Evolutionary conservation across 2,888 invertebrate species (phyloP).

Genomic region (Eupithecia centaureata): DNA sequence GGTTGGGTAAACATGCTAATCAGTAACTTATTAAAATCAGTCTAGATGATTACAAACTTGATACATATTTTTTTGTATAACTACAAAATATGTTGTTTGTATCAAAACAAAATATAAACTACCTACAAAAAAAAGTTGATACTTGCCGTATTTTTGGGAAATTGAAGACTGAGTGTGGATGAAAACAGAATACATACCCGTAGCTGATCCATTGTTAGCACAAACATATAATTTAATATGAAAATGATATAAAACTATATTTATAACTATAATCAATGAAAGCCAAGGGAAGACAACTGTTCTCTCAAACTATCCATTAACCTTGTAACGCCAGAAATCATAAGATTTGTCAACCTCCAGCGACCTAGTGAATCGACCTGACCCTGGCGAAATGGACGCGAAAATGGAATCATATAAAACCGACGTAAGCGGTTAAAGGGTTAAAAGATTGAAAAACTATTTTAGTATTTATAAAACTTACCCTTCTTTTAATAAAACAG

Average conservation of each 20-base stretch:
- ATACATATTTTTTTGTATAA: too few species aligned
- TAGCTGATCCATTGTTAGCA: conserved; percentile 69
- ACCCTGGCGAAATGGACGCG: too few species aligned
- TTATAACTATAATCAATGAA: background rate
- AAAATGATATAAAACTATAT: background rate
- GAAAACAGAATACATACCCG: conserved; percentile 66
- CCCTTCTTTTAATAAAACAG: conserved; percentile 96
- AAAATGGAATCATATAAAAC: too few species aligned
- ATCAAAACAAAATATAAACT: conserved; percentile 1
- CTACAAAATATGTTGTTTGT: background rate
- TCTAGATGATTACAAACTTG: background rate
- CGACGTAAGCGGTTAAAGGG: background rate
- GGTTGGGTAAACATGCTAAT: background rate
- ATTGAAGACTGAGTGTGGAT: conserved; percentile 38
- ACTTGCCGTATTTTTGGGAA: conserved; percentile 40
- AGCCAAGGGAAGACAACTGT: background rate
- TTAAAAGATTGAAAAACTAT: background rate
- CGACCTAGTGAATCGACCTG: too few species aligned
- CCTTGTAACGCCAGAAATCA: too few species aligned
- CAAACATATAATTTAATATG: conserved; percentile 46
- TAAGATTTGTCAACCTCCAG: too few species aligned
- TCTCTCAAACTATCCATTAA: background rate
- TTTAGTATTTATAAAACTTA: conserved; percentile 76
- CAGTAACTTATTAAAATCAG: background rate
- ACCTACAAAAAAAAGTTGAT: conserved; percentile 24